Conservation (phyloP, 92 coral and sea anemone genomes). For the Bergia sp. region DNA sequence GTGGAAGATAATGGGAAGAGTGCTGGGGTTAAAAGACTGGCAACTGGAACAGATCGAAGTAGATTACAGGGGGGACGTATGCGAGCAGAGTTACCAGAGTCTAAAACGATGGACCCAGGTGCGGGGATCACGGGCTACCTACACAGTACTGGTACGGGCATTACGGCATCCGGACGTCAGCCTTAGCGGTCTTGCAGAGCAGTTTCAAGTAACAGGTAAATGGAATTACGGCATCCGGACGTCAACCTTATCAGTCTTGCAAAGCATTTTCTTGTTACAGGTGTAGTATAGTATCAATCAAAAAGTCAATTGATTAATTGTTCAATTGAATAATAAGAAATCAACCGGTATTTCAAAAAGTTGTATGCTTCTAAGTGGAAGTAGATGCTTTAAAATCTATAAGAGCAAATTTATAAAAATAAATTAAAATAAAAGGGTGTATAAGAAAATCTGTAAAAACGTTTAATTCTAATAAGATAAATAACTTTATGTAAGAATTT, state of each 20-base stretch:
- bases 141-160: background rate
- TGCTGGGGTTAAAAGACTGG: conserved; percentile 11
- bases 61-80: background rate
- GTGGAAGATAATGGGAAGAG: conserved; percentile 3
- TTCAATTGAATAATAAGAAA: no score
- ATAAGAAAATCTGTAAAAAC: no score
- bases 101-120: background rate
- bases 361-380: no score
- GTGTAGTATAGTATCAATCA: no score
- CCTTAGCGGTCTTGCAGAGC: background rate
- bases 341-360: no score
- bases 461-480: no score
- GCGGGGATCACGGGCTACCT: background rate
- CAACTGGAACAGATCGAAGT: background rate
- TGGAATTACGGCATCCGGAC: background rate
- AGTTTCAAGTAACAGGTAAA: background rate
- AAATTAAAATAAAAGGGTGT: no score
- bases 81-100: conserved; percentile 14
- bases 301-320: no score
- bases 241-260: background rate
- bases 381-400: no score
- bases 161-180: background rate
- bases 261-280: background rate
- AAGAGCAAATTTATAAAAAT: no score
- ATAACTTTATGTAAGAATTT: no score